Base-by-base conservation (phyloP, 2,888 invertebrate genomes). In the Hoplodrina ambigua region DNA sequence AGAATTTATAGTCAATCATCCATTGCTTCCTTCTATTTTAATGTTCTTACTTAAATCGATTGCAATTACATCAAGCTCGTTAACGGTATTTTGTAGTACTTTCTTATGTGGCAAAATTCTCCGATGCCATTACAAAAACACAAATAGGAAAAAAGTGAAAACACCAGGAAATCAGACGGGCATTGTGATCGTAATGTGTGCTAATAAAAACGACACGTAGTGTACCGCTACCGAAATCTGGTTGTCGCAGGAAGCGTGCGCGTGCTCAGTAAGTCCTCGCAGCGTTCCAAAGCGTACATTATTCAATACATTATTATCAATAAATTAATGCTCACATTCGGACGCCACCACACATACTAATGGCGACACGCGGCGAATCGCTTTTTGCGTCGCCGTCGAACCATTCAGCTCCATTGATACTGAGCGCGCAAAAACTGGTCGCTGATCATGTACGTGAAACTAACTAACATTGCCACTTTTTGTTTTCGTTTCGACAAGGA, bases 331-430 rank as follows among this genome's bases (percentile, higher is more conserved):
- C 93, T 94, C 91, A 92, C 93, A 93, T 92, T 91, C 90, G 92
- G 85, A 90, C 87, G 88, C 91, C 89, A 89, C 90, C 88, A 86
- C 91, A 92, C 94, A 95, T 95, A 96, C 94, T 95, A 94, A 95
- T 94, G 93, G 87, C 90, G 93, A 93, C 95, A 95, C 94, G 94
- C 93, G 92, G 93, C 91, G 91, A 83, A 84, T 86, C 87, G 85
- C 91, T 94, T 95, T 94, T 95, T 94, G 89, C 84, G 58, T 72
- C 69, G 59, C 78, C 85, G 78, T 81, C 81, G 78, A 84, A 87
- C 90, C 95, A 95, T 95, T 94, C 94, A 94, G 88, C 89, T 91
- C 94, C 95, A 95, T 95, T 94, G 94, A 95, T 94, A 92, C 94
- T 68, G 83, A 70, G 63, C 59, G 53, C 64, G 87, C 88, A 95